Conservation (phyloP, 2,888 invertebrate species). For the Gasteruption jaculator region DNA sequence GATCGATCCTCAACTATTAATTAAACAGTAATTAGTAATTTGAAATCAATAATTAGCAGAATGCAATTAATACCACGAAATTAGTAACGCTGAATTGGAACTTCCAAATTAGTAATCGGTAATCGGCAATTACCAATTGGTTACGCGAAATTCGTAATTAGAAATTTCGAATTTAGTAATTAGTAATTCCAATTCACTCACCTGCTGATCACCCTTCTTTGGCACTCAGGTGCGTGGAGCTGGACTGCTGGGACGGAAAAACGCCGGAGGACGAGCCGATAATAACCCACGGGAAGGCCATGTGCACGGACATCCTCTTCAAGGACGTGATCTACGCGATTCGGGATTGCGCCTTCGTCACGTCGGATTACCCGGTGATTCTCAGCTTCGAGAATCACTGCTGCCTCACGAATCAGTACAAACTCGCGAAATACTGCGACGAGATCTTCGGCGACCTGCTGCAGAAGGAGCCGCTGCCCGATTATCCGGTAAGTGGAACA, state of each 20-base stretch:
- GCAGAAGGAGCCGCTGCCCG: conserved; percentile 59
- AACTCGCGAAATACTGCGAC: conserved; percentile 67
- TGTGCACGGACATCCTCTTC: conserved; percentile 67
- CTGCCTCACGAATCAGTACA: conserved; percentile 62
- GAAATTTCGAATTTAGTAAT: neutral
- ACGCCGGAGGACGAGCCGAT: conserved; percentile 67
- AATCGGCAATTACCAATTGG: no score
- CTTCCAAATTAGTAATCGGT: no score
- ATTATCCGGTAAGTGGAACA: conserved; percentile 54
- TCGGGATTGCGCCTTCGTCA: conserved; percentile 65
- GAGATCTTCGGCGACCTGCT: conserved; percentile 66
- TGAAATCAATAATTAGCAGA: no score
- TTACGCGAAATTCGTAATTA: no score
- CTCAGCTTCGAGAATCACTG: conserved; percentile 71
- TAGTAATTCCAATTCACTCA: neutral
- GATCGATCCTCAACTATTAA: no score
- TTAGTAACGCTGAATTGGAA: no score
- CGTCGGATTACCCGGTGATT: conserved; percentile 65
- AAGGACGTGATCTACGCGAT: conserved; percentile 65
- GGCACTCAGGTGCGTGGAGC: conserved; percentile 65
- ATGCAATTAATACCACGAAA: no score
- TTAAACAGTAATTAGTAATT: no score
- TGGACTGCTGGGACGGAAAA: conserved; percentile 70
- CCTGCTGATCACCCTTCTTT: no score
- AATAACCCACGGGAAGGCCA: conserved; percentile 71